phyloP scores from a whole-genome alignment of 2,888 invertebrate genomes.

The Phalera bucephala region DNA sequence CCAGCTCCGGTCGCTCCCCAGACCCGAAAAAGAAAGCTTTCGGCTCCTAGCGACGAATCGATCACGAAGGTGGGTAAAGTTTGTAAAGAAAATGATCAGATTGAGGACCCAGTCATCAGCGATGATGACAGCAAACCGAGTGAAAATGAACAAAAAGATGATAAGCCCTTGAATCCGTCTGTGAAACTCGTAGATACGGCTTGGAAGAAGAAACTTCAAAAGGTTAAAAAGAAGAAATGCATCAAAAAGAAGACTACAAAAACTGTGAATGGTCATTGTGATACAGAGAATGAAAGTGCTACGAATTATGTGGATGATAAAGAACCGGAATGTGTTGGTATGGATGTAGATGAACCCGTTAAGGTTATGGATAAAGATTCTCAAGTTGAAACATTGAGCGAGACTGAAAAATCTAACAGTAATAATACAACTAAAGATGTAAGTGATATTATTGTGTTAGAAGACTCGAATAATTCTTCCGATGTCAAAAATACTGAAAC shows the following conservation, averaged over 20 bases:
- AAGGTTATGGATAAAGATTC: constrained; percentile 18
- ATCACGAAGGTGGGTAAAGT: constrained; percentile 66
- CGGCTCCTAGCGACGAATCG: constrained; percentile 55
- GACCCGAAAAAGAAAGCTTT: constrained; percentile 72
- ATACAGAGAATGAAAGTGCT: constrained; percentile 20
- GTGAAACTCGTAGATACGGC: constrained; percentile 70
- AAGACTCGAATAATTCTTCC: constrained; percentile 38
- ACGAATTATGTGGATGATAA: constrained; percentile 10
- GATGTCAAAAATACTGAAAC: too few species aligned
- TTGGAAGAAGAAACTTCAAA: constrained; percentile 67
- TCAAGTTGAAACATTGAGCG: constrained; percentile 6
- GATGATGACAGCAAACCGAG: constrained; percentile 64
- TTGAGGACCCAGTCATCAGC: constrained; percentile 58
- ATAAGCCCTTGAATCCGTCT: constrained; percentile 59
- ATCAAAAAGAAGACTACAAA: constrained; percentile 32
- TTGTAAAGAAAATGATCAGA: constrained; percentile 59
- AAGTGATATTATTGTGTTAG: constrained; percentile 29
- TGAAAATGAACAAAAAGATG: constrained; percentile 31
- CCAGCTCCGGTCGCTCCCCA: constrained; percentile 51
- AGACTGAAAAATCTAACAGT: constrained; percentile 19
- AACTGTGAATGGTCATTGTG: constrained; percentile 21
- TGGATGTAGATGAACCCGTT: constrained; percentile 45
- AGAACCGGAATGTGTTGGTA: constrained; percentile 30
- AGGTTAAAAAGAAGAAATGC: constrained; percentile 56
- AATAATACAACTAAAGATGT: constrained; percentile 8